These are phyloP conservation scores for Chloromyia formosa DNA, from an alignment of 2,888 invertebrate species.

Conservation along the genomic window DNA sequence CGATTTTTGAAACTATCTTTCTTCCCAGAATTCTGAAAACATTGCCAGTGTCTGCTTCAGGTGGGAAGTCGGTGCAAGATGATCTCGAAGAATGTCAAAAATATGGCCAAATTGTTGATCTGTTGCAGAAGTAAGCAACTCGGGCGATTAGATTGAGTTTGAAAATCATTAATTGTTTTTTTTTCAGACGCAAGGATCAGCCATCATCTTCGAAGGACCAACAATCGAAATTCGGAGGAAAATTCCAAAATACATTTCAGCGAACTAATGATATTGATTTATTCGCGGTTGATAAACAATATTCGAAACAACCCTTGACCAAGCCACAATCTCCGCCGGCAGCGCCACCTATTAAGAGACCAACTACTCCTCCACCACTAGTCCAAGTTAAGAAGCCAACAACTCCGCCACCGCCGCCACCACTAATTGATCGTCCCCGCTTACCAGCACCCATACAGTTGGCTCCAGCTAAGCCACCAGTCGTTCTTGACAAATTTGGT, in stretches of 20 bases:
- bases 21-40: constrained; percentile 70
- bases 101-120: constrained; percentile 60
- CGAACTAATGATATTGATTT: neutral
- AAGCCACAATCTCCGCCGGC: constrained; percentile 3
- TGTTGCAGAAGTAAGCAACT: constrained; percentile 49
- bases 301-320: neutral
- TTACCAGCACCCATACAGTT: constrained; percentile 61
- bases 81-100: constrained; percentile 57
- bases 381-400: constrained; percentile 47
- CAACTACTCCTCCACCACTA: constrained; percentile 45
- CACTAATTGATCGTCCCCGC: constrained; percentile 49
- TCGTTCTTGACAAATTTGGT: constrained; percentile 78
- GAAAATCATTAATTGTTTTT: neutral
- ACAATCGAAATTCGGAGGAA: constrained; percentile 5
- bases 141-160: neutral
- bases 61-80: constrained; percentile 54
- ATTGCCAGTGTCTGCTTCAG: constrained; percentile 73
- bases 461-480: constrained; percentile 62
- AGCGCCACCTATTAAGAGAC: constrained; percentile 47
- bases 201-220: neutral
- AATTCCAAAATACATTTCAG: constrained; percentile 8
- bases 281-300: neutral
- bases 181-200: neutral
- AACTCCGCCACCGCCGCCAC: constrained; percentile 47
- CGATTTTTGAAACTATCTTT: constrained; percentile 32